Evolutionary conservation across 2,888 invertebrate species (phyloP), one percentile per base, ranked within the genome.

Genomic region (Carterocephalus palaemon): DNA sequence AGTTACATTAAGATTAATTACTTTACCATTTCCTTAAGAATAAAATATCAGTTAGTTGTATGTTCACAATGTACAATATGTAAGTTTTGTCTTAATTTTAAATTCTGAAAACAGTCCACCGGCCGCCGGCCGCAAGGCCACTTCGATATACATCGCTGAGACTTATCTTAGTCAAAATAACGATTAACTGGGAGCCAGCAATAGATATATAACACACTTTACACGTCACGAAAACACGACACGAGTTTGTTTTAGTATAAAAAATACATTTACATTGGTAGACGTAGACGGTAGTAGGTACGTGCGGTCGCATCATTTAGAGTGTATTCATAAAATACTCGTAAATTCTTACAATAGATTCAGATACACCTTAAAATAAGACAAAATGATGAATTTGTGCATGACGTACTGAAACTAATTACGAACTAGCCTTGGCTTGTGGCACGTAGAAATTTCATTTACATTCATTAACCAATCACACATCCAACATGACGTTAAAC

Each of bases 21-120:
- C 73, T 72, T 80, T 79, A 80, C 73, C 72, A 72, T 74, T 67
- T 67, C 60, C 77, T 82, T 79, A 79, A 51, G 54, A 59, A 57
- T 75, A 71, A 65, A 77, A 70, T 81, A 75, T 75, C 75, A 83
- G 76, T 83, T 78, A 79, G 59, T 73, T 81, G 70, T 85, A 85
- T 86, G 81, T 86, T 84, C 85, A 86, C 77, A 85, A 86, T 86
- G 83, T 86, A 85, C 86, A 86, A 75, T 83, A 81, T 77, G 75
- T 80, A 75, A 73, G 69, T 73, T 67, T 67, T 70, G 60, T 70
- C 75, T 78, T 82, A 79, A 60, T 70, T 60, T 78, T 82, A 79
- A 75, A 75, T 74, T 79, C 70, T 75, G 77, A 74, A 61, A 69
- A 75, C 76, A 81, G 81, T 82, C 78, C 81, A 74, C 80, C 75